phyloP scores from a whole-genome alignment of 2,797 vertebrate genomes.

The Oryzias sinensis region DNA sequence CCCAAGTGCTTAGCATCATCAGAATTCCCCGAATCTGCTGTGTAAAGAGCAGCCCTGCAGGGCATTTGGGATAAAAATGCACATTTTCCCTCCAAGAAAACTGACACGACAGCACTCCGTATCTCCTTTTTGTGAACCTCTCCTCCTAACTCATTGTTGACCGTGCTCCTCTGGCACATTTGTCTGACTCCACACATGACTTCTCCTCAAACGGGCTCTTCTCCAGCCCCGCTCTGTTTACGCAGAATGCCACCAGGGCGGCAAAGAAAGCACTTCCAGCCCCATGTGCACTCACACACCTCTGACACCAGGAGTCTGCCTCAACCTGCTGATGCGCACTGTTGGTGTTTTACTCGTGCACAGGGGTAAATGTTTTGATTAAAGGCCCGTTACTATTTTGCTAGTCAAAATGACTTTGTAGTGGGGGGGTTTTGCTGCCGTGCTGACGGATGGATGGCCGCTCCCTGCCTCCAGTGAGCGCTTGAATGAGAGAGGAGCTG shows the following conservation, averaged over 20 bases:
- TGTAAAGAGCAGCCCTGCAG: conserved; percentile 50
- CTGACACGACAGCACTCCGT: conserved; percentile 27
- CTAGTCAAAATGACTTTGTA: conserved; percentile 76
- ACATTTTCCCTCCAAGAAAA: conserved; percentile 40
- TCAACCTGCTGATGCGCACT: conserved; percentile 69
- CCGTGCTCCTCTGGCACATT: conserved; percentile 35
- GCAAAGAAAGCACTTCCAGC: conserved; percentile 62
- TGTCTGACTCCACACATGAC: conserved; percentile 55
- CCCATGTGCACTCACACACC: conserved; percentile 45
- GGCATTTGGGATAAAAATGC: conserved; percentile 63
- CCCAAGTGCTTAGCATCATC: conserved; percentile 57
- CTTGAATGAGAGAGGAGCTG: conserved; percentile 70
- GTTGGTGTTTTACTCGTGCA: conserved; percentile 66
- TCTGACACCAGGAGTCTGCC: conserved; percentile 58
- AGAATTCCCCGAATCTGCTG: conserved; percentile 51
- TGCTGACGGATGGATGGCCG: conserved; percentile 70
- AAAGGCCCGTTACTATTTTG: conserved; percentile 78
- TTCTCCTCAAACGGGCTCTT: conserved; percentile 53
- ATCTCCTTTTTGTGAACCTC: conserved; percentile 12
- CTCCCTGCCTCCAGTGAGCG: conserved; percentile 68
- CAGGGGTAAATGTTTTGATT: conserved; percentile 78
- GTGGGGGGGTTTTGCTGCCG: conserved; percentile 62
- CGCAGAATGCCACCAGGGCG: conserved; percentile 57
- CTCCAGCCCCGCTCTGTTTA: conserved; percentile 60
- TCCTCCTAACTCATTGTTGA: conserved; percentile 40